Conservation (phyloP, 2,113 vertebrate species). For the Lophura nycthemera region DNA sequence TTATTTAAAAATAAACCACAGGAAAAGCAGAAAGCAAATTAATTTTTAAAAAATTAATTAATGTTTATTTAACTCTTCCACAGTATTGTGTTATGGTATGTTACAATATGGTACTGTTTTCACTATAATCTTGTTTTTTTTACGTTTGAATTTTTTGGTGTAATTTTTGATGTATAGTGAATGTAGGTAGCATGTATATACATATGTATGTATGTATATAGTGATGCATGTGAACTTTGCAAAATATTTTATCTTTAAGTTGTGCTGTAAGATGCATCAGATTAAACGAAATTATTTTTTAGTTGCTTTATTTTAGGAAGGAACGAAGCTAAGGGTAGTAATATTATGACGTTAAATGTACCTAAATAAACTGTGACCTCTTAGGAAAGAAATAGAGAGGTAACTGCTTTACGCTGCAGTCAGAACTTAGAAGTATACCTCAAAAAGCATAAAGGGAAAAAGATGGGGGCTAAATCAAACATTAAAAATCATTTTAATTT, state of each 20-base stretch:
- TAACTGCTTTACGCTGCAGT: no score
- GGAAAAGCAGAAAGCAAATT: not conserved
- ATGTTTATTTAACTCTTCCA: not conserved
- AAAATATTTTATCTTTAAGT: not conserved
- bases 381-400: not conserved
- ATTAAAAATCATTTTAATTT: not conserved
- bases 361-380: not conserved
- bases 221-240: not conserved
- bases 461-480: not conserved
- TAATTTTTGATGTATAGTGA: not conserved
- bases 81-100: not conserved
- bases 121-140: not conserved
- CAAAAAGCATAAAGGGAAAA: not conserved
- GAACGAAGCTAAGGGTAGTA: not conserved
- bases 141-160: not conserved
- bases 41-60: not conserved
- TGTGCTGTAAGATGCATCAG: not conserved
- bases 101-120: not conserved
- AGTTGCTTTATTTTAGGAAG: accelerated
- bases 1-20: not conserved
- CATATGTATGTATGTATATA: no score
- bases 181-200: no score
- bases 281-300: not conserved
- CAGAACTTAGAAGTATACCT: not conserved
- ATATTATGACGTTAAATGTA: no score